These are phyloP conservation scores for Drosophila busckii DNA, from an alignment of 1,140 invertebrate genomes.

Conservation along the genomic window DNA sequence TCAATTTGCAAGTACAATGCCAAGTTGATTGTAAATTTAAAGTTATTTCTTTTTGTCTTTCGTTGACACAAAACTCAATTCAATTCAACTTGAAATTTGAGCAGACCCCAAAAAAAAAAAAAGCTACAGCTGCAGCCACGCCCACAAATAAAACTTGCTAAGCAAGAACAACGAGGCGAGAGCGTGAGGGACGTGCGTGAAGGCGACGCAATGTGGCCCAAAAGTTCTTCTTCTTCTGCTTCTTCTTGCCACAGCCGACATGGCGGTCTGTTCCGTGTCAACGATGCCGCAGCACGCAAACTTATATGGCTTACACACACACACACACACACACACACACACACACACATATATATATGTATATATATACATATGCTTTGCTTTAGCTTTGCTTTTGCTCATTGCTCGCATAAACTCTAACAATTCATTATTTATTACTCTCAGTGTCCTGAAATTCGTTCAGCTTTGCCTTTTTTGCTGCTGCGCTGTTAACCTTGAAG, in stretches of 20 bases:
- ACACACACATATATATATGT: not conserved
- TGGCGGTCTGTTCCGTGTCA: conserved; percentile 24
- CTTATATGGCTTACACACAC: conserved; percentile 16
- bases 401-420: conserved; percentile 54
- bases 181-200: conserved; percentile 36
- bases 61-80: conserved; percentile 31
- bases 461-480: conserved; percentile 37
- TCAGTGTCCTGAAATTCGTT: conserved; percentile 62
- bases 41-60: conserved; percentile 47
- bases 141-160: conserved; percentile 7
- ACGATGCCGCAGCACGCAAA: conserved; percentile 50
- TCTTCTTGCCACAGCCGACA: not conserved
- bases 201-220: conserved; percentile 25
- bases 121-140: conserved; percentile 1
- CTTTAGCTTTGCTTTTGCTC: conserved; percentile 32
- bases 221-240: conserved; percentile 8
- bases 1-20: conserved; percentile 51
- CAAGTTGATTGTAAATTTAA: conserved; percentile 55
- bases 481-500: conserved; percentile 49
- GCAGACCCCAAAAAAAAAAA: conserved; percentile 15
- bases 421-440: conserved; percentile 71
- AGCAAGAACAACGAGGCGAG: conserved; percentile 31
- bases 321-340: not conserved
- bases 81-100: conserved; percentile 55
- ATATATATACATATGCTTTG: conserved; percentile 39